These are phyloP conservation scores for Lasioglossum vierecki DNA, from an alignment of 2,888 invertebrate genomes.

Conservation along the genomic window DNA sequence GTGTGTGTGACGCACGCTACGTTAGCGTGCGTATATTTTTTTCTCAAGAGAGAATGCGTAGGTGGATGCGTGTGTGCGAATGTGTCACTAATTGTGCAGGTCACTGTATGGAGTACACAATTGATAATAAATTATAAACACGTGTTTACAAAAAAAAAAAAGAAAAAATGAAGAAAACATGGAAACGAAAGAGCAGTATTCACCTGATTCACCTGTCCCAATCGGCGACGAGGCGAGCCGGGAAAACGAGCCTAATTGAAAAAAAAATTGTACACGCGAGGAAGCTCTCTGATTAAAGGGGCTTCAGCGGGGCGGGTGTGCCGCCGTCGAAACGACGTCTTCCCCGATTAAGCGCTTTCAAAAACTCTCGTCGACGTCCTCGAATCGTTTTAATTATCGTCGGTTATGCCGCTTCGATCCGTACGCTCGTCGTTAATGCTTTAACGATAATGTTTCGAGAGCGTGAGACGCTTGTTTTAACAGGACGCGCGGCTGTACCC, in stretches of 20 bases:
- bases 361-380: constrained; percentile 44
- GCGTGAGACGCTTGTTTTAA: constrained; percentile 17
- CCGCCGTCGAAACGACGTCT: constrained; percentile 31
- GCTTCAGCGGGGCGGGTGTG: constrained; percentile 16
- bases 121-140: constrained; percentile 77
- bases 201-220: constrained; percentile 1
- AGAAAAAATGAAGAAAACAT: constrained; percentile 6
- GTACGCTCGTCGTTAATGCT: constrained; percentile 41
- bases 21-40: constrained; percentile 65
- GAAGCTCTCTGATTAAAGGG: constrained; percentile 19
- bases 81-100: constrained; percentile 72
- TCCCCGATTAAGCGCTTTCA: constrained; percentile 46
- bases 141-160: constrained; percentile 72
- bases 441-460: constrained; percentile 33
- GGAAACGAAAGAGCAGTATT: neutral
- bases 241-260: neutral
- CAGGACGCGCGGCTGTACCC: neutral
- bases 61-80: constrained; percentile 37
- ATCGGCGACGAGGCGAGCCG: neutral
- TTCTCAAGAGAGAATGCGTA: constrained; percentile 52
- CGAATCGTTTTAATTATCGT: constrained; percentile 56
- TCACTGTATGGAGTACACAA: constrained; percentile 73
- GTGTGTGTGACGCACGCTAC: constrained; percentile 44
- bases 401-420: constrained; percentile 45
- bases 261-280: neutral